A percentile compares a stretch with the other conserved stretches of the same genome.
Evolutionary conservation across 2,888 invertebrate genomes (phyloP).

Genomic region (Drosophila sordidapex): DNA sequence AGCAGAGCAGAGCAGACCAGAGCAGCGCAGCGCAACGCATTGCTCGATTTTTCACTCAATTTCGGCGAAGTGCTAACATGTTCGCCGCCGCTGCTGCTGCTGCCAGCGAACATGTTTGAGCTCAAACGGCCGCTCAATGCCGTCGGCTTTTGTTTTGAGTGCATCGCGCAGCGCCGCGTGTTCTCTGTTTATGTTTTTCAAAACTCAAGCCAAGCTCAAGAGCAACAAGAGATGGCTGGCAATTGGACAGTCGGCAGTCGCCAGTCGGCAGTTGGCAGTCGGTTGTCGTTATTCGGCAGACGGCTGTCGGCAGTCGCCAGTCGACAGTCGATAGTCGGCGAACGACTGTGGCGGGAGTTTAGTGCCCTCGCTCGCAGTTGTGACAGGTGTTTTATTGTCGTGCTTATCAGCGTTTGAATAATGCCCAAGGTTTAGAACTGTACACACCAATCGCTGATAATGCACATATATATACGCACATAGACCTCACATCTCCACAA

Average conservation of each 20-base stretch:
- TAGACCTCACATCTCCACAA: neutral
- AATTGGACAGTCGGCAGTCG: slow-evolving; percentile 6
- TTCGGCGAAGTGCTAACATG: slow-evolving; percentile 31
- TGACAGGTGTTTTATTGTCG: slow-evolving; percentile 30
- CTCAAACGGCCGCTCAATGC: slow-evolving; percentile 25
- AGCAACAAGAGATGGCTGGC: slow-evolving; percentile 31
- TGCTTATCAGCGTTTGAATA: slow-evolving; percentile 33
- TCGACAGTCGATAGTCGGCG: neutral
- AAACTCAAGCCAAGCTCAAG: slow-evolving; percentile 53
- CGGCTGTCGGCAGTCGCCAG: neutral
- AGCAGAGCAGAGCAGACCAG: slow-evolving; percentile 37
- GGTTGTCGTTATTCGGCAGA: slow-evolving; percentile 1
- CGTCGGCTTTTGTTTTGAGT: slow-evolving; percentile 49
- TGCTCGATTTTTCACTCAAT: slow-evolving; percentile 33
- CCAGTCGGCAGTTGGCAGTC: neutral
- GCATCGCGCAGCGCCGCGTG: slow-evolving; percentile 16
- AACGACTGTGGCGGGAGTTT: neutral
- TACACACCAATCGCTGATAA: neutral
- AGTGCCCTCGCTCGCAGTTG: neutral
- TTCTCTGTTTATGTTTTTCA: slow-evolving; percentile 64
- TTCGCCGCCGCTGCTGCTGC: slow-evolving; percentile 7
- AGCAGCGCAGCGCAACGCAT: slow-evolving; percentile 35
- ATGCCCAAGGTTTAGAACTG: slow-evolving; percentile 4
- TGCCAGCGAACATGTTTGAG: slow-evolving; percentile 58
- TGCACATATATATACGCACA: neutral